Base-by-base conservation (phyloP, 2,888 invertebrate species). In the Rhingia rostrata region DNA sequence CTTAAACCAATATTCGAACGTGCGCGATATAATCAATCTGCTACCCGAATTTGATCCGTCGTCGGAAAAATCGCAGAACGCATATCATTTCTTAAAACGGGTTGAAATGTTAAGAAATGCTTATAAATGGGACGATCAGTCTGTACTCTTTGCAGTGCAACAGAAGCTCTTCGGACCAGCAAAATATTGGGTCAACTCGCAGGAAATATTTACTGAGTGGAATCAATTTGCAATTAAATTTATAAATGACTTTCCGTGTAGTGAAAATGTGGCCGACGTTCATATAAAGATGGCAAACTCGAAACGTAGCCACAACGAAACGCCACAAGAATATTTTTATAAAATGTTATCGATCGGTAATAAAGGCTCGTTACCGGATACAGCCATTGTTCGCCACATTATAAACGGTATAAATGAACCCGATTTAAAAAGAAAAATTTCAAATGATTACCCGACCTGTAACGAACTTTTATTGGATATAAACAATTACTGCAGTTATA, bases 151-250 rank as follows among this genome's bases (percentile, higher is more conserved):
- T n/a, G 82, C 77, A 7, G 77, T 82, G 22, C 70, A 77, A 51
- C 64, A 70, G 14, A 82, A 82, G 49, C 30, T 82, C 49, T 12
- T 35, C 22, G 82, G 82, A 7, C 37, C 39, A 7, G 75, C 80
- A 32, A 60, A 67, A 58, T 77, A 77, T 58, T 77, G 60, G 75
- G 41, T 77, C 33, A 53, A 77, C 35, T 60, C 51, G 61, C 86
- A 86, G 86, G 79, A 86, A 86, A 85, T 82, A 64, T 78, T 84
- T 67, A 72, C 22, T 12, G 45, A 66, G 7, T 75, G 66, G 79
- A 14, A 37, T 53, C 66, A 70, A 43, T 79, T 79, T 12, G 66
- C 49, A 5, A 6, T 7, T 6, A 70, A 60, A 67, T 79, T 84
- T 35, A 1, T 45, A 1, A 0, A 10, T 67, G n/a, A n/a, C n/a